These are phyloP conservation scores for Drosophila formosana DNA, from an alignment of 2,888 invertebrate genomes.

Conservation along the genomic window DNA sequence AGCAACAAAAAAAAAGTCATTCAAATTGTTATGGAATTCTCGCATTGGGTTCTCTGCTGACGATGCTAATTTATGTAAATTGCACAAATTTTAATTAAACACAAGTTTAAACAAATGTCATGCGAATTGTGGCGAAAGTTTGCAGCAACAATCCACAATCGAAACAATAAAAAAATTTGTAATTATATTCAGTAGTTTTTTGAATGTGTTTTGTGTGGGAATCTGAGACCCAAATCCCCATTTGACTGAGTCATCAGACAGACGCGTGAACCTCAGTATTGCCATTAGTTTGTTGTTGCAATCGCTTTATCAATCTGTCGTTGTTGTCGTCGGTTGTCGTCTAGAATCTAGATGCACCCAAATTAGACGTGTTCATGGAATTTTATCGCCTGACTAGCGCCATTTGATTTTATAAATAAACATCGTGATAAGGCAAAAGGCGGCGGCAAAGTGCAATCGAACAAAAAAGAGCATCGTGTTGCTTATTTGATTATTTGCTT, in stretches of 20 bases:
- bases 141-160: constrained; percentile 26
- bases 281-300: constrained; percentile 3
- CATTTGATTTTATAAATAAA: constrained; percentile 42
- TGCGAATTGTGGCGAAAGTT: constrained; percentile 66
- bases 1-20: constrained; percentile 18
- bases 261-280: constrained; percentile 59
- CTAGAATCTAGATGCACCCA: constrained; percentile 38
- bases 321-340: constrained; percentile 4
- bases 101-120: constrained; percentile 70
- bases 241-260: constrained; percentile 55
- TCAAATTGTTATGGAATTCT: constrained; percentile 42
- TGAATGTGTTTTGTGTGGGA: constrained; percentile 44
- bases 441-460: constrained; percentile 22
- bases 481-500: constrained; percentile 15
- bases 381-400: constrained; percentile 41
- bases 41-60: constrained; percentile 13
- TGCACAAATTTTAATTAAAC: constrained; percentile 68
- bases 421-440: constrained; percentile 38
- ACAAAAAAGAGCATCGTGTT: constrained; percentile 13
- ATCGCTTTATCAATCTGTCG: constrained; percentile 46
- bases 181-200: constrained; percentile 51
- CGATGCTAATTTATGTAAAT: constrained; percentile 69
- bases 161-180: constrained; percentile 47
- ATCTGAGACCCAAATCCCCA: neutral
- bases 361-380: constrained; percentile 12